A percentile compares a stretch with the other conserved stretches of the same genome.
These are phyloP conservation scores for Periophthalmus magnuspinnatus DNA, from an alignment of 2,797 vertebrate genomes.

Conservation along the genomic window DNA sequence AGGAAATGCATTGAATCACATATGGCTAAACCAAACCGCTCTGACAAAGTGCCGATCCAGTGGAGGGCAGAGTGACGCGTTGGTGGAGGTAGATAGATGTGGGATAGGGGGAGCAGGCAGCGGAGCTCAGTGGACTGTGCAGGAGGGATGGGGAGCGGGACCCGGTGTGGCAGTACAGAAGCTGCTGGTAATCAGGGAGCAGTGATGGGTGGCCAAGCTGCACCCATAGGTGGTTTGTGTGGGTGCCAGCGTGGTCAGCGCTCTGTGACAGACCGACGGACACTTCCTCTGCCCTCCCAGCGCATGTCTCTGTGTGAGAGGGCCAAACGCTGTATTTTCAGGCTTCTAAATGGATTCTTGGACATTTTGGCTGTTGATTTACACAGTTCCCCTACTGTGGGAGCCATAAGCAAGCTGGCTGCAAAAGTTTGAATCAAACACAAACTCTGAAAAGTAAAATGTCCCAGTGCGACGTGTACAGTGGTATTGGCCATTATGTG, in stretches of 20 bases:
- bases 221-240: slow-evolving; percentile 32
- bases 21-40: slow-evolving; percentile 34
- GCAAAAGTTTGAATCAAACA: slow-evolving; percentile 25
- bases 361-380: slow-evolving; percentile 42
- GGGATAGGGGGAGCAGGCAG: slow-evolving; percentile 34
- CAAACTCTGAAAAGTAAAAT: neutral
- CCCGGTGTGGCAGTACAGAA: slow-evolving; percentile 58
- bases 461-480: too few species aligned
- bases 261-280: slow-evolving; percentile 63
- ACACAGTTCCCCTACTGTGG: slow-evolving; percentile 26
- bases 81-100: slow-evolving; percentile 32
- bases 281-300: slow-evolving; percentile 55
- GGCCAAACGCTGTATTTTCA: slow-evolving; percentile 53
- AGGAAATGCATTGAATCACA: slow-evolving; percentile 31
- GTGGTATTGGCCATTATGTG: neutral
- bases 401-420: slow-evolving; percentile 24
- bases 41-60: slow-evolving; percentile 37
- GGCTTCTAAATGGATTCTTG: slow-evolving; percentile 58
- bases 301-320: slow-evolving; percentile 59
- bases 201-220: slow-evolving; percentile 72
- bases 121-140: slow-evolving; percentile 60
- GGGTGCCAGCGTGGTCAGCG: slow-evolving; percentile 52
- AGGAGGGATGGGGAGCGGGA: slow-evolving; percentile 61
- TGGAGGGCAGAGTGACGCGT: slow-evolving; percentile 1
- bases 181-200: slow-evolving; percentile 68